Evolutionary conservation across 2,113 vertebrate genomes (phyloP), one percentile per base, ranked within the genome.

Genomic region (Scomber scombrus): DNA sequence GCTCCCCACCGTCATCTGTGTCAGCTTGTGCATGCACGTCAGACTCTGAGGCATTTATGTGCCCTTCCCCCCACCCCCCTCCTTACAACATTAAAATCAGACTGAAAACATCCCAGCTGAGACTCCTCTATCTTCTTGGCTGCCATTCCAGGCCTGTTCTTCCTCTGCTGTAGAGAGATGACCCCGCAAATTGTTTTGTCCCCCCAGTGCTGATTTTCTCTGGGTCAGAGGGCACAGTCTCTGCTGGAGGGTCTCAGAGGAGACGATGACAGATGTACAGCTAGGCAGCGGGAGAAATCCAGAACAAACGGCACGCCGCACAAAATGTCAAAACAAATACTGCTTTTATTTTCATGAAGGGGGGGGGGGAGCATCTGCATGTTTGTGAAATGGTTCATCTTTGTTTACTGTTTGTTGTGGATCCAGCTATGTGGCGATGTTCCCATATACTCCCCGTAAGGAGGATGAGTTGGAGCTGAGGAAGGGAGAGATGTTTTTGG

Each of bases 401-500:
- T 23, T 68, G 46, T 60, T 69, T 64, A 18, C 43, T 19, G 14
- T 69, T 47, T 69, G 12, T 75, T 75, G 21, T 62, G 11, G 2
- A 18, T 93, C 10, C 5, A 94, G 93, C 45, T 94, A 97, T 56
- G 93, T 99, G 86, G 98, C 98, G 15, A 95, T 99, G 90, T 99
- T 99, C 85, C 98, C 97, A 0, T 99, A 99, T 67, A 91, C 94
- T 43, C 98, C 98, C 40, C 96, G 97, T 12, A 99, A 99, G 78
- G 98, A 99, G 15, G 98, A 99, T 29, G 98, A 99, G 74, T 94
- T 99, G 87, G 98, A 99, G 69, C 93, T 99, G 76, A 94, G 97
- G 58, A 99, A 99, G 88, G 98, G 98, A 3, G 97, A 99, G 93
- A 98, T 99, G 98, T 99, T 99, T 85, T 92, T 99, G 6, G 98